Base-by-base conservation (phyloP, 2,888 invertebrate genomes). In the Cactoblastis cactorum region DNA sequence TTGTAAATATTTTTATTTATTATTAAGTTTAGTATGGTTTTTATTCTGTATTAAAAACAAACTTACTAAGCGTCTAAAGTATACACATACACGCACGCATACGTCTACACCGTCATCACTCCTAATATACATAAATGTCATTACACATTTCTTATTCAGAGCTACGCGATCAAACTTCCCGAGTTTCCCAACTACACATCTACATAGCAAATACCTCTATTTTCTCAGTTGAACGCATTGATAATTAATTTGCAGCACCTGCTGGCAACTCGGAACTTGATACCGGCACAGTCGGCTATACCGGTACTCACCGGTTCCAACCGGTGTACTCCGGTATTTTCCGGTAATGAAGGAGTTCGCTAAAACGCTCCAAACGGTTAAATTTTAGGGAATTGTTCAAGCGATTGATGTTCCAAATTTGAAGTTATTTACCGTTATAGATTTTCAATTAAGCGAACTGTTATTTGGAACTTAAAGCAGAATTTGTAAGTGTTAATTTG, bases 231-330 rank as follows among this genome's bases (percentile, higher is more conserved):
- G 43, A 43, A 32, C 43, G 43, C 43, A 43, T 43, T 28, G 43
- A 43, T 32, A 43, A 43, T 43, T 43, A 43, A 43, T 43, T 53
- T 15, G 38, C 39, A 24, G 41, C 39, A 38, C 35, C 19, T 35
- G 53, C 47, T 53, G 52, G 56, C 52, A 58, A 50, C 57, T 52
- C 41, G 37, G 34, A 59, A 56, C 57, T 65, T 59, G 59, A 61
- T 60, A 59, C 62, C 62, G 54, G 62, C 53, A 65, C 65, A 67
- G 65, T 67, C 60, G 62, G 61, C 59, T 55, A 59, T 60, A 65
- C 62, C 55, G 57, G 55, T 61, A 65, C 65, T 62, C 56, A 45
- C 38, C 34, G 34, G 55, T 61, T 65, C 65, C 62, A 56, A 45
- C 38, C 34, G 34, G 39, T 41, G 12, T 41, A 12, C 22, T 22